phyloP scores from a whole-genome alignment of 2,113 vertebrate species.

The Ochotona princeps region DNA sequence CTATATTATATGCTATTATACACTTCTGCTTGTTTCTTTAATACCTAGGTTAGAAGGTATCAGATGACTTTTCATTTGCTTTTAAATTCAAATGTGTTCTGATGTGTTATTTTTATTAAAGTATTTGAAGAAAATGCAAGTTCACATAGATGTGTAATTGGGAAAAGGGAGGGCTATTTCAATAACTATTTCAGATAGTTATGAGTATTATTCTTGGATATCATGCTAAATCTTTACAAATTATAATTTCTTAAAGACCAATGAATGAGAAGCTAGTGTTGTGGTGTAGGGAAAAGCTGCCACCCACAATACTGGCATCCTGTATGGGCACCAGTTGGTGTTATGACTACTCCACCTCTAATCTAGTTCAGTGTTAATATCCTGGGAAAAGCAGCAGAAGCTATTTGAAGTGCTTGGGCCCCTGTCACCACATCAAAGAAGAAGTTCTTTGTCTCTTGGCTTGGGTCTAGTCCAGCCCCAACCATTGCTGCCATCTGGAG shows the following conservation, averaged over 20 bases:
- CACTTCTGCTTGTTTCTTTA: conserved; percentile 4
- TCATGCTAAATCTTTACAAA: conserved; percentile 38
- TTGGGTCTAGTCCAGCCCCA: too few species aligned
- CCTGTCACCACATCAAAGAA: too few species aligned
- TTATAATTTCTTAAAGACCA: conserved; percentile 47
- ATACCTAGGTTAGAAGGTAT: not conserved
- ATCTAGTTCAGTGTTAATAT: too few species aligned
- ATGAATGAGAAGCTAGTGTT: too few species aligned
- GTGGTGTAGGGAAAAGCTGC: too few species aligned
- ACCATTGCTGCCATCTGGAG: too few species aligned
- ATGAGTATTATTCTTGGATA: conserved; percentile 22
- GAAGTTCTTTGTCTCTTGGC: too few species aligned
- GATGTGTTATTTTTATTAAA: conserved; percentile 35
- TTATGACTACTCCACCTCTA: too few species aligned
- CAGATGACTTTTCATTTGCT: not conserved
- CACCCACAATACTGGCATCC: too few species aligned
- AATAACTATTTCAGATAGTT: conserved; percentile 41
- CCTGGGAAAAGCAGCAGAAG: too few species aligned
- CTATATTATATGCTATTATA: not conserved
- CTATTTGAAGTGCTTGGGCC: too few species aligned
- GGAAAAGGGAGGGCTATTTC: conserved; percentile 20
- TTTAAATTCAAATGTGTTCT: conserved; percentile 47
- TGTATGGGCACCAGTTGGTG: too few species aligned
- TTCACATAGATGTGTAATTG: conserved; percentile 1
- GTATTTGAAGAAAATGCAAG: conserved; percentile 33